phyloP scores from a whole-genome alignment of 2,888 invertebrate genomes.

The Oscheius sp. region DNA sequence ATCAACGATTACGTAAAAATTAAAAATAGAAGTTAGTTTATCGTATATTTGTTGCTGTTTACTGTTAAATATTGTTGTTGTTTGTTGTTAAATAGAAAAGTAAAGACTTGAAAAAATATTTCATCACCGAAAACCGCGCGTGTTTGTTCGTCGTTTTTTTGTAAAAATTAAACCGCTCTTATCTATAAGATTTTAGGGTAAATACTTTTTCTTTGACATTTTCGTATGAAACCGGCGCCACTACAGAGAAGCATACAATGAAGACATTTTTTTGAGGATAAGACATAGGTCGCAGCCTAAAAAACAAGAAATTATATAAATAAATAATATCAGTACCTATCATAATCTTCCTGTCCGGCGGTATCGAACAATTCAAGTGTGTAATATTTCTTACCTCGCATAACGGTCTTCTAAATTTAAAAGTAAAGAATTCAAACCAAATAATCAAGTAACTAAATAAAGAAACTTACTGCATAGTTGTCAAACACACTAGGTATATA shows the following conservation, averaged over 20 bases:
- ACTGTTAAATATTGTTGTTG: too few species aligned
- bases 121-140: too few species aligned
- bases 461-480: conserved; percentile 74
- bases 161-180: too few species aligned
- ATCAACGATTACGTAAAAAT: too few species aligned
- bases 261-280: conserved; percentile 63
- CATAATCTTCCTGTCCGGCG: conserved; percentile 92
- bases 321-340: conserved; percentile 73
- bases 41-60: too few species aligned
- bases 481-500: conserved; percentile 74
- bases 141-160: too few species aligned
- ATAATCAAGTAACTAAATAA: not conserved
- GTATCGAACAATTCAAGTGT: conserved; percentile 98
- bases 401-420: conserved; percentile 75
- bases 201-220: conserved; percentile 99
- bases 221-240: conserved; percentile 98
- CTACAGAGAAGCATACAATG: conserved; percentile 95
- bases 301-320: not conserved
- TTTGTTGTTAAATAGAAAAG: too few species aligned
- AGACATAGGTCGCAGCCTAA: conserved; percentile 58
- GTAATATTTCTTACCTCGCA: conserved; percentile 99
- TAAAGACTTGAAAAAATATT: too few species aligned
- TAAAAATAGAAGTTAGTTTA: too few species aligned
- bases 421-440: not conserved
- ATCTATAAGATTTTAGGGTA: too few species aligned